Percentiles rank a stretch among this genome's conserved stretches.
These are phyloP conservation scores for Dynastes grantii DNA, from an alignment of 2,888 invertebrate genomes.

Conservation along the genomic window DNA sequence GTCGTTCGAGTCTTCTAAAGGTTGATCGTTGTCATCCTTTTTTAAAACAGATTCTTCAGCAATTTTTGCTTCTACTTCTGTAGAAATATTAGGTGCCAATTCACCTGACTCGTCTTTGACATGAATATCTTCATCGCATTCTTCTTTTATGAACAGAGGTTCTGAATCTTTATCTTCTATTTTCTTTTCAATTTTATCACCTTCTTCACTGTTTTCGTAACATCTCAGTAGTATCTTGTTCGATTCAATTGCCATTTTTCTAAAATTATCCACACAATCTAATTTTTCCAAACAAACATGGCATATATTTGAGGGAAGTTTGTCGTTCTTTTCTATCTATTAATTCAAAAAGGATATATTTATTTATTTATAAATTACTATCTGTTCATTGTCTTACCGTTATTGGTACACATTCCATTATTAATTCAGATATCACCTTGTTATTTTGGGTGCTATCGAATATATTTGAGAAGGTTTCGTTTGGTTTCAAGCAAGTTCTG, in stretches of 20 bases:
- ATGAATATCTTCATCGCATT: not conserved
- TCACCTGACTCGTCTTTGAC: not conserved
- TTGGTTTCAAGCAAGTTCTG: not conserved
- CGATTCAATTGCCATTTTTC: constrained; percentile 2
- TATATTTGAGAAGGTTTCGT: not conserved
- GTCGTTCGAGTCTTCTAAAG: not conserved
- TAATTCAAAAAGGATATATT: not conserved
- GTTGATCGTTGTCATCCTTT: not conserved
- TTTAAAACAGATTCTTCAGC: not conserved
- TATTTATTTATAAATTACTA: not conserved
- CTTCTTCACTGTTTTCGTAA: not conserved
- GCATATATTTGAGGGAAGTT: constrained; percentile 14
- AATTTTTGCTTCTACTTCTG: not conserved
- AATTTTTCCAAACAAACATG: constrained; percentile 2
- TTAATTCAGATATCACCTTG: constrained; percentile 3
- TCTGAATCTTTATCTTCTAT: not conserved
- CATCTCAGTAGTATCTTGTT: not conserved
- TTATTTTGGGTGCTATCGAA: not conserved
- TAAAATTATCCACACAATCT: not conserved
- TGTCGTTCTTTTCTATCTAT: constrained; percentile 10
- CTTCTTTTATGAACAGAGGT: not conserved
- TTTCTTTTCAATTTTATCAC: not conserved
- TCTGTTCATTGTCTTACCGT: not conserved
- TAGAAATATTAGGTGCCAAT: not conserved
- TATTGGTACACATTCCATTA: constrained; percentile 8